These are phyloP conservation scores for Sakesphorus luctuosus DNA, from an alignment of 2,113 vertebrate species.

Conservation along the genomic window DNA sequence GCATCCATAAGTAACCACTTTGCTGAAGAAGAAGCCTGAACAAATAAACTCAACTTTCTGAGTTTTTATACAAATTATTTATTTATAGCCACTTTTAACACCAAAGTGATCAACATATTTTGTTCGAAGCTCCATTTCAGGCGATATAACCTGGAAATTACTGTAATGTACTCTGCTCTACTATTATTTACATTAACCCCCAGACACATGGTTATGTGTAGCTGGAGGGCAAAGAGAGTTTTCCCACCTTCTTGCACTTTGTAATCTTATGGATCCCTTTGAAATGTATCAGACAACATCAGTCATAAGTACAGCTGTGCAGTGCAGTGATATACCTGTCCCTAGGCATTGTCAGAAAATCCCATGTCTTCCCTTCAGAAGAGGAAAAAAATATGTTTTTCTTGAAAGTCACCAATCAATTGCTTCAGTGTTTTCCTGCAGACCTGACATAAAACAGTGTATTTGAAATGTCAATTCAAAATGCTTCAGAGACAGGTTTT, in stretches of 20 bases:
- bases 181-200: not conserved
- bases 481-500: not conserved
- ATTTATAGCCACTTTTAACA: not conserved
- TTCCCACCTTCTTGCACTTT: not conserved
- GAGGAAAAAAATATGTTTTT: not conserved
- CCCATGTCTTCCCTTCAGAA: not conserved
- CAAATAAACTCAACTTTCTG: not conserved
- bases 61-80: not conserved
- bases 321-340: not conserved
- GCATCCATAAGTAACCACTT: not conserved
- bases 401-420: not conserved
- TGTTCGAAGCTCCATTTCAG: not conserved
- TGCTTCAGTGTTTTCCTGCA: not conserved
- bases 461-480: slow-evolving; percentile 36
- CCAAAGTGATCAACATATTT: not conserved
- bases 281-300: not conserved
- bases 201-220: not conserved
- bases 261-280: not conserved
- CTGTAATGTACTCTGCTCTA: not conserved
- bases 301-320: not conserved
- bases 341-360: not conserved
- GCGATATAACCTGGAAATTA: not conserved
- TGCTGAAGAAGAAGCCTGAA: not conserved
- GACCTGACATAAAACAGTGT: not conserved
- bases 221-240: not conserved